Evolutionary conservation across 2,888 invertebrate genomes (phyloP).

Genomic region (Aporophyla lueneburgensis): DNA sequence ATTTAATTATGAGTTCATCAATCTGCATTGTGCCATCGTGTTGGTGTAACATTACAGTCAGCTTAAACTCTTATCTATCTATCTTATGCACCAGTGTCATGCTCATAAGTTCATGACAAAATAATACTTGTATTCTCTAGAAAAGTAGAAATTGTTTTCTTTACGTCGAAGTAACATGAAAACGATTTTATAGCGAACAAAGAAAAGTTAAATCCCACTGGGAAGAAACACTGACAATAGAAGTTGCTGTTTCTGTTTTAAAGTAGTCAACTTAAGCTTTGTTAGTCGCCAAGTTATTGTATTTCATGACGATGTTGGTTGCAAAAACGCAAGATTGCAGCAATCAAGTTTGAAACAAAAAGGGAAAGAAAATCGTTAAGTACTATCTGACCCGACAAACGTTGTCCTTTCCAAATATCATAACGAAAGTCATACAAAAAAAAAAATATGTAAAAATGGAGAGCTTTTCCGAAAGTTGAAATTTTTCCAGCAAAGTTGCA

Average conservation of each 20-base stretch:
- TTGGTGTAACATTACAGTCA: background rate
- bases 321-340: background rate
- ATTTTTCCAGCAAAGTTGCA: background rate
- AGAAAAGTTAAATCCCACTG: slow-evolving; percentile 15
- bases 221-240: background rate
- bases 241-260: slow-evolving; percentile 16
- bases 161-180: slow-evolving; percentile 16
- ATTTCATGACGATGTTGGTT: slow-evolving; percentile 6
- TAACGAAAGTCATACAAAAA: no score
- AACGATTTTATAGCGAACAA: slow-evolving; percentile 15
- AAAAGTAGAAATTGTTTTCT: background rate
- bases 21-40: background rate
- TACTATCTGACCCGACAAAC: background rate
- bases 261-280: slow-evolving; percentile 3
- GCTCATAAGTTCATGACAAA: slow-evolving; percentile 2
- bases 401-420: background rate
- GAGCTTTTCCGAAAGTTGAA: background rate
- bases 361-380: background rate
- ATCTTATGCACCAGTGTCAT: background rate
- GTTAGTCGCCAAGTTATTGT: background rate
- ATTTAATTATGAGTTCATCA: background rate
- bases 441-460: no score
- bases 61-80: background rate
- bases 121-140: background rate
- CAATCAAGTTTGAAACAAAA: background rate